Conservation (phyloP, 2,113 vertebrate genomes). For the Zingel zingel region DNA sequence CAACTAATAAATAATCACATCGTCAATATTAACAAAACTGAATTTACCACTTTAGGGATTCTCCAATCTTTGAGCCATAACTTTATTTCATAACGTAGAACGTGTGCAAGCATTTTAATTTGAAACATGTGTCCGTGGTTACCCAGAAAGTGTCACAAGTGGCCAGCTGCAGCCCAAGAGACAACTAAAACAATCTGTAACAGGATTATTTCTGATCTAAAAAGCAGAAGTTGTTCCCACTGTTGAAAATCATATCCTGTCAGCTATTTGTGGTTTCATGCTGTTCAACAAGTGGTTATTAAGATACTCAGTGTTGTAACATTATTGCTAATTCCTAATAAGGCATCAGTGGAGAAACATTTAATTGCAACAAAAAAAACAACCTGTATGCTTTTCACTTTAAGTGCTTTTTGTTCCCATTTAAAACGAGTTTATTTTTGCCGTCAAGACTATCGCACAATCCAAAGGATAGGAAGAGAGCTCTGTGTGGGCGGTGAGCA, state of each 20-base stretch:
- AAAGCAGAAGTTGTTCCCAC: neutral
- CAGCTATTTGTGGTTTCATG: slow-evolving; percentile 3
- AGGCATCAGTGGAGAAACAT: neutral
- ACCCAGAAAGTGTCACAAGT: slow-evolving; percentile 8
- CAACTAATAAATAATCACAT: neutral
- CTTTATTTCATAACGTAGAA: neutral
- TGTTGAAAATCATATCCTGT: neutral
- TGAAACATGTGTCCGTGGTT: neutral
- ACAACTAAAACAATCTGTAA: neutral
- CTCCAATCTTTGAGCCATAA: neutral
- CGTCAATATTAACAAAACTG: neutral
- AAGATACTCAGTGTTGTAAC: neutral
- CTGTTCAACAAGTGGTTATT: neutral
- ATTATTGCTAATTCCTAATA: neutral
- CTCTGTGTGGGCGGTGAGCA: slow-evolving; percentile 2
- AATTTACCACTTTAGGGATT: slow-evolving; percentile 13
- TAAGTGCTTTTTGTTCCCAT: slow-evolving; percentile 17
- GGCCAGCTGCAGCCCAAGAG: too few species aligned
- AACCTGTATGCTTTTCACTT: slow-evolving; percentile 17
- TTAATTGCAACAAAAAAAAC: neutral
- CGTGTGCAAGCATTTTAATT: neutral
- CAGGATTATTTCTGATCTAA: neutral
- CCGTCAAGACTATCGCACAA: neutral
- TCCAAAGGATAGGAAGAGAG: slow-evolving; percentile 15
- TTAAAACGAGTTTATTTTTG: slow-evolving; percentile 21